These are phyloP conservation scores for Drosophila seguyi DNA, from an alignment of 1,140 invertebrate species.

Conservation along the genomic window DNA sequence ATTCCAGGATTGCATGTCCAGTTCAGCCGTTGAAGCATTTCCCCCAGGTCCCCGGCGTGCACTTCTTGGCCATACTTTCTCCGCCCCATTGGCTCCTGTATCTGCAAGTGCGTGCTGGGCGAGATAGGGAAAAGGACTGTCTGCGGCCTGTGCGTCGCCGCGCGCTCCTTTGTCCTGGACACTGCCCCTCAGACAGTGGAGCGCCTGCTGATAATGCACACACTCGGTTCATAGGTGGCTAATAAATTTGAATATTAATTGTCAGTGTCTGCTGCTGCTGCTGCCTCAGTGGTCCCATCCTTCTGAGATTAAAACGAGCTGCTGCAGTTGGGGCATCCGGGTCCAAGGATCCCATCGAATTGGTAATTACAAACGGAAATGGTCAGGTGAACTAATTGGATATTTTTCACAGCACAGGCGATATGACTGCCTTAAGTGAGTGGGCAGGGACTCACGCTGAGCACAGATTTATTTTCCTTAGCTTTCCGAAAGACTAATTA, in stretches of 20 bases:
- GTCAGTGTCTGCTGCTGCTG: constrained; percentile 70
- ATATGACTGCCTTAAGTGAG: constrained; percentile 1
- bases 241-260: constrained; percentile 85
- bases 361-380: constrained; percentile 47
- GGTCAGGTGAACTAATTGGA: constrained; percentile 43
- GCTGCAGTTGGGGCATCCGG: constrained; percentile 30
- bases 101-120: constrained; percentile 47
- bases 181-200: constrained; percentile 18
- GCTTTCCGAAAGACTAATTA: background rate
- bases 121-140: constrained; percentile 46
- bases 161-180: constrained; percentile 1
- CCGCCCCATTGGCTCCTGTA: constrained; percentile 15
- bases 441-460: background rate
- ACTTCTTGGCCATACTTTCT: constrained; percentile 72
- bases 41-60: constrained; percentile 71
- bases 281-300: background rate
- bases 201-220: constrained; percentile 84
- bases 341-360: constrained; percentile 21
- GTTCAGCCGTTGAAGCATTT: constrained; percentile 70
- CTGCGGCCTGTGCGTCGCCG: constrained; percentile 6
- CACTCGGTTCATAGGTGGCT: constrained; percentile 84
- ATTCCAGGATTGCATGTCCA: constrained; percentile 8
- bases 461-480: background rate
- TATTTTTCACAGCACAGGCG: constrained; percentile 16
- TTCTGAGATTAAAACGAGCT: constrained; percentile 74